Conservation (phyloP, 1,140 invertebrate species). For the Hirudo medicinalis region DNA sequence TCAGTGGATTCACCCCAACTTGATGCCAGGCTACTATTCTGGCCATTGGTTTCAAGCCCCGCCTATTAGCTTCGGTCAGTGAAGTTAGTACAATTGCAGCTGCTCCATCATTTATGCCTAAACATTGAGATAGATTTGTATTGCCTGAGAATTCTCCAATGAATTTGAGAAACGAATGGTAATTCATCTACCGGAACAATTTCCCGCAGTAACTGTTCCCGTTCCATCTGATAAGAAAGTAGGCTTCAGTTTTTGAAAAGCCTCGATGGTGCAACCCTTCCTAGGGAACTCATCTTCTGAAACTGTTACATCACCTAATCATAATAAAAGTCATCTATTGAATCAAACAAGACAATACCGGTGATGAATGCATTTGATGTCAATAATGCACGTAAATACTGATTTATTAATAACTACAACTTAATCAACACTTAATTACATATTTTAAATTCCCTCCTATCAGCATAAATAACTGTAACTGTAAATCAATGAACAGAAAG, state of each 20-base stretch:
- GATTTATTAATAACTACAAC: too few species aligned
- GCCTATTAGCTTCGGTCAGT: constrained; percentile 43
- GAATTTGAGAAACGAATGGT: neutral
- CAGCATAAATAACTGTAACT: too few species aligned
- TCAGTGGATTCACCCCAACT: constrained; percentile 38
- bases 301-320: constrained; percentile 28
- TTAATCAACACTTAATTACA: too few species aligned
- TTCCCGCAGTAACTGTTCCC: constrained; percentile 41
- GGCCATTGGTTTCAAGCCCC: constrained; percentile 39
- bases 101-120: constrained; percentile 68
- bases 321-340: neutral
- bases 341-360: neutral
- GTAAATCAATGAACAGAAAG: too few species aligned
- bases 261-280: constrained; percentile 33
- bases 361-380: too few species aligned
- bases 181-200: constrained; percentile 35
- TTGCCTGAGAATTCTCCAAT: neutral
- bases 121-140: neutral
- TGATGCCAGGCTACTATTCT: constrained; percentile 39
- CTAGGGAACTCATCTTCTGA: constrained; percentile 40
- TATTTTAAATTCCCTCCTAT: too few species aligned
- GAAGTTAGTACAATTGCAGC: constrained; percentile 62
- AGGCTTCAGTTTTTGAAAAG: constrained; percentile 36
- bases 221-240: constrained; percentile 36
- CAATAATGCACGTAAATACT: too few species aligned